Conservation (phyloP, 2,888 invertebrate genomes). For the Didymodactylos carnosus region DNA sequence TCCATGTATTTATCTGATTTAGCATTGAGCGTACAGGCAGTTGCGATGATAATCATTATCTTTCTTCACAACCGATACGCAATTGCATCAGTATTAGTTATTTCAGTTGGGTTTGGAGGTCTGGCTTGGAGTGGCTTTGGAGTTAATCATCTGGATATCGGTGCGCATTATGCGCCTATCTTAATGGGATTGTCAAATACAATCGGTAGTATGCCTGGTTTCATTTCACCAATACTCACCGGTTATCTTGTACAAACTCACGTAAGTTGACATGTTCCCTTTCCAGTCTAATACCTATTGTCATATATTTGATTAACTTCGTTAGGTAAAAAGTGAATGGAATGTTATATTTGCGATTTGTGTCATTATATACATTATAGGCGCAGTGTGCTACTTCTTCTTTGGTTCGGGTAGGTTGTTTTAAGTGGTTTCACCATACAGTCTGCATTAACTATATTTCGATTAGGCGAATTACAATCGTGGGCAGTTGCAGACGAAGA, state of each 20-base stretch:
- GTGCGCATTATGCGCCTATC: constrained; percentile 63
- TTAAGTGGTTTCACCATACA: too few species aligned
- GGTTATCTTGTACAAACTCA: constrained; percentile 52
- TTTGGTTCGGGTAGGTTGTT: constrained; percentile 3
- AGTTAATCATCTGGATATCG: constrained; percentile 63
- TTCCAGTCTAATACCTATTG: background rate
- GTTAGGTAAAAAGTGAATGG: constrained; percentile 10
- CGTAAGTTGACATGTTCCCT: constrained; percentile 36
- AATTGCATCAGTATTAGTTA: constrained; percentile 53
- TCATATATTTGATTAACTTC: too few species aligned
- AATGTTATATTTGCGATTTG: background rate
- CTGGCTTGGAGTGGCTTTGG: constrained; percentile 67
- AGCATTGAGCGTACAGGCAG: constrained; percentile 55
- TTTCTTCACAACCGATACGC: constrained; percentile 46
- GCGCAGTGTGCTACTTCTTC: background rate
- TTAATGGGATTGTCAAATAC: constrained; percentile 79
- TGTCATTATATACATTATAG: background rate
- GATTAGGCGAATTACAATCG: background rate
- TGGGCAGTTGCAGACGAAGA: background rate
- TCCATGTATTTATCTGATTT: constrained; percentile 16
- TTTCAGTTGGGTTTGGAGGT: constrained; percentile 67
- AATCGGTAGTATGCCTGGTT: constrained; percentile 69
- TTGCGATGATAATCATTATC: constrained; percentile 65
- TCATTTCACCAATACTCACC: constrained; percentile 63
- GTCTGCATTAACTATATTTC: too few species aligned